A percentile compares a stretch with the other conserved stretches of the same genome.
These are phyloP conservation scores for Zygogramma bicolorata DNA, from an alignment of 2,888 invertebrate genomes.

Conservation along the genomic window DNA sequence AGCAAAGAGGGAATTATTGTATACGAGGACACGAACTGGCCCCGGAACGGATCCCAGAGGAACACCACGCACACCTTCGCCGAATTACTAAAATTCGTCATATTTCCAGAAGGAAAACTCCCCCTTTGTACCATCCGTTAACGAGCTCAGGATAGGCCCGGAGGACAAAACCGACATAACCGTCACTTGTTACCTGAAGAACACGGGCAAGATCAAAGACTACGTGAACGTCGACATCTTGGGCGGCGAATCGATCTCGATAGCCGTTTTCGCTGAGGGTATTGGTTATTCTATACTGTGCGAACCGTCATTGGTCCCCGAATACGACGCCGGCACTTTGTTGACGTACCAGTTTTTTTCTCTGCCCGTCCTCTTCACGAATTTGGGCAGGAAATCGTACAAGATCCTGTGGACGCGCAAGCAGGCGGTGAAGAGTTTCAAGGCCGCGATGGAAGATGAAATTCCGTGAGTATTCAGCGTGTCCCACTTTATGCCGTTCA, in stretches of 20 bases:
- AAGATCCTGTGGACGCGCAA: constrained; percentile 68
- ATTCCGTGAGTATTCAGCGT: neutral
- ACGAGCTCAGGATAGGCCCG: constrained; percentile 56
- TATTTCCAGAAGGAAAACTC: constrained; percentile 22
- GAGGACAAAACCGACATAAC: constrained; percentile 56
- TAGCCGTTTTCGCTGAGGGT: constrained; percentile 71
- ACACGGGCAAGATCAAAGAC: constrained; percentile 61
- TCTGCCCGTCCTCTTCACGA: constrained; percentile 68
- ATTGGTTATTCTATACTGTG: constrained; percentile 76
- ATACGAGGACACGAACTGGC: too few relatives aligned
- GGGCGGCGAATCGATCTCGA: constrained; percentile 64
- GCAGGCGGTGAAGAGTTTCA: constrained; percentile 51
- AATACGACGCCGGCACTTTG: constrained; percentile 72
- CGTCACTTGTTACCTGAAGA: constrained; percentile 61
- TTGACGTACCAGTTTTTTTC: constrained; percentile 71
- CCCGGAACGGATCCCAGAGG: too few relatives aligned
- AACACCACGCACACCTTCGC: too few relatives aligned
- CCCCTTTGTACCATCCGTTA: constrained; percentile 59
- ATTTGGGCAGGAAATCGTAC: constrained; percentile 70
- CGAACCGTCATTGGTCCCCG: constrained; percentile 72
- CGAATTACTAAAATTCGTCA: too few relatives aligned
- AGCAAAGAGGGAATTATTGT: too few relatives aligned
- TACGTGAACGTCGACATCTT: constrained; percentile 56
- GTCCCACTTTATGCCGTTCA: too few relatives aligned
- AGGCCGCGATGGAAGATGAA: constrained; percentile 37